Percentiles rank a stretch among this genome's conserved stretches.
These are phyloP conservation scores for Pantherophis vulpinus DNA, from an alignment of 2,797 vertebrate genomes.

Conservation along the genomic window DNA sequence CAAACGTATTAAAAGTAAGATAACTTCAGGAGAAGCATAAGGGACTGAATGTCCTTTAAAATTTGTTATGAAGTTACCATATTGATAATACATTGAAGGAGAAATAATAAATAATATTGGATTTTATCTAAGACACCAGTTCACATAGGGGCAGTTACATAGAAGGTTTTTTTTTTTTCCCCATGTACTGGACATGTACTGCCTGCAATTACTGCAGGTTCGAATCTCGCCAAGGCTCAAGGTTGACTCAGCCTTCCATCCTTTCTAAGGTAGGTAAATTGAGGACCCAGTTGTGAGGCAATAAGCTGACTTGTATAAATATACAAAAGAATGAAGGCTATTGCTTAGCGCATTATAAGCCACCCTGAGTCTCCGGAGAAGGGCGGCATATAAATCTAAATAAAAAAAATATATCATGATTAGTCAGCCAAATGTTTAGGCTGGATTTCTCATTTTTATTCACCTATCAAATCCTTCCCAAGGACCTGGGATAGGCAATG, in stretches of 20 bases:
- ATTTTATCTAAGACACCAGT: background rate
- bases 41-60: background rate
- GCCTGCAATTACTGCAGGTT: too few relatives aligned
- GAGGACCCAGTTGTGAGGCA: too few relatives aligned
- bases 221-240: too few relatives aligned
- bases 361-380: too few relatives aligned
- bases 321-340: too few relatives aligned
- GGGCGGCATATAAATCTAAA: too few relatives aligned
- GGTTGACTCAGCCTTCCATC: too few relatives aligned
- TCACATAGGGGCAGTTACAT: background rate
- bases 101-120: background rate
- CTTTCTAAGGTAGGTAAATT: too few relatives aligned
- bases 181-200: background rate
- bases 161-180: background rate
- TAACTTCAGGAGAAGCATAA: background rate
- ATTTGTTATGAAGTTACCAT: background rate
- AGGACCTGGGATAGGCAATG: background rate
- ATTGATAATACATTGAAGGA: background rate
- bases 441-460: background rate
- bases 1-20: background rate
- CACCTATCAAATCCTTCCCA: background rate
- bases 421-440: background rate
- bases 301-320: too few relatives aligned
- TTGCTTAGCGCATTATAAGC: too few relatives aligned
- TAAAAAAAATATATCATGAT: background rate